Percentiles rank a stretch among this genome's conserved stretches.
Conservation (phyloP, 2,113 vertebrate genomes). For the Aythya baeri region DNA sequence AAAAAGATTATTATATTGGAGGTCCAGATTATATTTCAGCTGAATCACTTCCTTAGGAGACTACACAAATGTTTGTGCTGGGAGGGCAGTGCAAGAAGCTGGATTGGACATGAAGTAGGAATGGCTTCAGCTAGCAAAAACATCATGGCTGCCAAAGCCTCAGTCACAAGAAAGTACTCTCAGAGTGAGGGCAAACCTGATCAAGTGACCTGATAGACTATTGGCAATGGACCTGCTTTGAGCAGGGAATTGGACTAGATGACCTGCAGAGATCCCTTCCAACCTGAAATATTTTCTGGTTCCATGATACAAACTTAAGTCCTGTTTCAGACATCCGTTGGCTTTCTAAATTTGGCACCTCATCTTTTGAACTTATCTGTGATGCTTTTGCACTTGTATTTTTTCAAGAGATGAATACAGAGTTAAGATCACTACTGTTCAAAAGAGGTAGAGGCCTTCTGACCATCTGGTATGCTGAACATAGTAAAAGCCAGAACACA, state of each 20-base stretch:
- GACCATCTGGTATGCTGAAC: not conserved
- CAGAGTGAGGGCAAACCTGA: not conserved
- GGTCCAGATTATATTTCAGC: not conserved
- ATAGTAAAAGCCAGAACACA: not conserved
- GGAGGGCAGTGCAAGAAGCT: not conserved
- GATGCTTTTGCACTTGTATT: not conserved
- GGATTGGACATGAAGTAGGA: not conserved
- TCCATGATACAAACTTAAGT: not conserved
- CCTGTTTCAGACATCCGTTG: not conserved
- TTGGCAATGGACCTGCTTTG: not conserved
- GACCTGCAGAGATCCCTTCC: not conserved
- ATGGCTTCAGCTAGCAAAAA: not conserved
- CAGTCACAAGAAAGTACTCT: not conserved
- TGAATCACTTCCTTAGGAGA: constrained; percentile 32
- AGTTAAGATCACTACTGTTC: not conserved
- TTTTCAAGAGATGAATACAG: not conserved
- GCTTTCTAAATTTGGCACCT: not conserved
- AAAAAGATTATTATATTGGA: not conserved
- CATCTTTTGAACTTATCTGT: not conserved
- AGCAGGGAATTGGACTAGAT: not conserved
- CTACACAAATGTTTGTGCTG: constrained; percentile 22
- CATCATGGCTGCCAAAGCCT: not conserved
- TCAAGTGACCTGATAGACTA: not conserved
- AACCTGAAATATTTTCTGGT: not conserved
- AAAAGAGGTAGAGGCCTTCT: not conserved